Evolutionary conservation across 1,140 invertebrate species (phyloP).

Genomic region (Propsilocerus akamusi): DNA sequence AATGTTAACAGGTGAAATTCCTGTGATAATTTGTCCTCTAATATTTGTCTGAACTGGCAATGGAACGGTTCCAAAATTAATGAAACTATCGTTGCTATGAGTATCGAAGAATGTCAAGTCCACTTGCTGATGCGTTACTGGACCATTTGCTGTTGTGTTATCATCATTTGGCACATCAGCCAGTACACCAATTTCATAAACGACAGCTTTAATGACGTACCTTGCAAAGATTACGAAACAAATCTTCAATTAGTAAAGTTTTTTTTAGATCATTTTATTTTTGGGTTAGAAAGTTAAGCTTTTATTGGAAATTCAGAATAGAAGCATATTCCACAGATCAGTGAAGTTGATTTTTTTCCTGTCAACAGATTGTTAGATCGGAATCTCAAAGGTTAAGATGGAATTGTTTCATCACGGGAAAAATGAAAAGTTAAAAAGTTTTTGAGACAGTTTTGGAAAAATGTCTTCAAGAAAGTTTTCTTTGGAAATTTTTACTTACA

Average conservation of each 20-base stretch:
- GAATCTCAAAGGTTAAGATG: constrained; percentile 1
- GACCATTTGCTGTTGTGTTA: constrained; percentile 12
- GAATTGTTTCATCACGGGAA: neutral
- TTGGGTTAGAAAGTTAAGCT: too few species aligned
- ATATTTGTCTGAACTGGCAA: constrained; percentile 31
- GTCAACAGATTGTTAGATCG: too few species aligned
- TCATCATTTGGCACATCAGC: constrained; percentile 28
- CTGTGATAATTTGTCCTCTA: constrained; percentile 29
- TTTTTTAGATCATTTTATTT: too few species aligned
- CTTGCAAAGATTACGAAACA: constrained; percentile 23
- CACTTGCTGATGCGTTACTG: constrained; percentile 25
- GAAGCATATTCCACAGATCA: too few species aligned
- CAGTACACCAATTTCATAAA: constrained; percentile 36
- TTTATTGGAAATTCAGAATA: too few species aligned
- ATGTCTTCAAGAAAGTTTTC: too few species aligned
- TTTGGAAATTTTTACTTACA: neutral
- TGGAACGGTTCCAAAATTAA: constrained; percentile 29
- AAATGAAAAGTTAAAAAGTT: too few species aligned
- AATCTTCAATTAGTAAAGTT: too few species aligned
- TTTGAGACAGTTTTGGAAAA: too few species aligned
- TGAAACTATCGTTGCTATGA: constrained; percentile 24
- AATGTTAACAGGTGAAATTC: constrained; percentile 26
- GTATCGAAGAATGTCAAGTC: constrained; percentile 33
- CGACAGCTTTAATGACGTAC: constrained; percentile 33
- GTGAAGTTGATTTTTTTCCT: too few species aligned